phyloP scores from a whole-genome alignment of 2,888 invertebrate genomes.

The Syritta pipiens region DNA sequence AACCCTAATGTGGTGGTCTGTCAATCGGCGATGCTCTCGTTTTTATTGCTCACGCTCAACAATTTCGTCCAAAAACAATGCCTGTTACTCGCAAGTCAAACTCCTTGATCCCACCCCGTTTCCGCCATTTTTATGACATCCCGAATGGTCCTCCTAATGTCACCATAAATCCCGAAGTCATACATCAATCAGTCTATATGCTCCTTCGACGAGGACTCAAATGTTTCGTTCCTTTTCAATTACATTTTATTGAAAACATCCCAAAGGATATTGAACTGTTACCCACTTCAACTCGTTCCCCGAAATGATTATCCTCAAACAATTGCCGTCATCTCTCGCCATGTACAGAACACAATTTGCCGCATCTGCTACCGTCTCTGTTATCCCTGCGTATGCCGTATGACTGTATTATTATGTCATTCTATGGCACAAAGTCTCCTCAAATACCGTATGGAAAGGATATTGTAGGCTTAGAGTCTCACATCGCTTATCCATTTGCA shows the following conservation, averaged over 20 bases:
- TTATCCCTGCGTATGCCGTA: constrained; percentile 15
- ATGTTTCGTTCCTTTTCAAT: constrained; percentile 47
- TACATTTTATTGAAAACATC: constrained; percentile 41
- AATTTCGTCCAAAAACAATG: not conserved
- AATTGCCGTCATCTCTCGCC: not conserved
- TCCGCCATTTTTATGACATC: constrained; percentile 14
- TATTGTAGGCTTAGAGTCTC: constrained; percentile 20
- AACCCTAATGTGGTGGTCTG: not conserved
- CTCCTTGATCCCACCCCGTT: not conserved
- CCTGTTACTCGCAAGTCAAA: not conserved
- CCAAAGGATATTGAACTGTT: constrained; percentile 3
- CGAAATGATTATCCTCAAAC: constrained; percentile 25
- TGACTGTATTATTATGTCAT: constrained; percentile 28
- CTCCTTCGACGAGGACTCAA: constrained; percentile 30
- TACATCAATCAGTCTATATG: constrained; percentile 35
- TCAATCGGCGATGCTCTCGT: not conserved
- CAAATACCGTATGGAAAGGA: not conserved
- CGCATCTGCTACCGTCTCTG: constrained; percentile 34
- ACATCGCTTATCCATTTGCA: constrained; percentile 39
- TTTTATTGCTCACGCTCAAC: not conserved
- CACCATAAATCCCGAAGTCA: constrained; percentile 37
- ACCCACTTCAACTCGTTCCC: not conserved
- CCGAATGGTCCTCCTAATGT: constrained; percentile 32
- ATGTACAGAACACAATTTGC: constrained; percentile 13
- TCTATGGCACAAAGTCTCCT: not conserved